Conservation (phyloP, 2,888 invertebrate species). For the Parapristionchus giblindavisi region DNA sequence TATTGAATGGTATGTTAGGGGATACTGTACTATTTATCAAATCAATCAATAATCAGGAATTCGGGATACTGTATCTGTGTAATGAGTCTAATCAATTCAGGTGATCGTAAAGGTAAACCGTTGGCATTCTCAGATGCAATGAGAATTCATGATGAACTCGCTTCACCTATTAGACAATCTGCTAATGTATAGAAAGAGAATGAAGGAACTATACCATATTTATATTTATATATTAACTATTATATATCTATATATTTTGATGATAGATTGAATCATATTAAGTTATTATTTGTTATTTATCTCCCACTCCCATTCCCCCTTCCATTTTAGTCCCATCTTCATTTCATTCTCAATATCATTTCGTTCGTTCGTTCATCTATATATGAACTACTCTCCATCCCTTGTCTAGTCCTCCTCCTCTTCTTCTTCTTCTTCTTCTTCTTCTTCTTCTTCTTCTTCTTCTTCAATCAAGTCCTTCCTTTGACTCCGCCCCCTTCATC, state of each 20-base stretch:
- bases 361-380: neutral
- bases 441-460: neutral
- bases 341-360: neutral
- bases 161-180: slow-evolving; percentile 38
- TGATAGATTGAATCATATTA: neutral
- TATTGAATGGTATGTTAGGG: slow-evolving; percentile 10
- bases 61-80: neutral
- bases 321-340: neutral
- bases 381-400: neutral
- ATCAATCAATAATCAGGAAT: neutral
- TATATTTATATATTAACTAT: neutral
- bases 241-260: neutral
- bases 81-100: neutral
- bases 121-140: slow-evolving; percentile 59
- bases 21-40: neutral
- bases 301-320: neutral
- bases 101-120: slow-evolving; percentile 40
- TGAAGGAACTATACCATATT: no score
- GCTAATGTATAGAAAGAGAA: slow-evolving; percentile 39
- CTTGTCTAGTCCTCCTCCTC: slow-evolving; percentile 13
- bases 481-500: neutral
- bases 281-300: neutral
- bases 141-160: slow-evolving; percentile 53
- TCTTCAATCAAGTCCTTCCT: neutral
- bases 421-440: neutral